Conservation (phyloP, 2,888 invertebrate species). For the Cryptus armator region DNA sequence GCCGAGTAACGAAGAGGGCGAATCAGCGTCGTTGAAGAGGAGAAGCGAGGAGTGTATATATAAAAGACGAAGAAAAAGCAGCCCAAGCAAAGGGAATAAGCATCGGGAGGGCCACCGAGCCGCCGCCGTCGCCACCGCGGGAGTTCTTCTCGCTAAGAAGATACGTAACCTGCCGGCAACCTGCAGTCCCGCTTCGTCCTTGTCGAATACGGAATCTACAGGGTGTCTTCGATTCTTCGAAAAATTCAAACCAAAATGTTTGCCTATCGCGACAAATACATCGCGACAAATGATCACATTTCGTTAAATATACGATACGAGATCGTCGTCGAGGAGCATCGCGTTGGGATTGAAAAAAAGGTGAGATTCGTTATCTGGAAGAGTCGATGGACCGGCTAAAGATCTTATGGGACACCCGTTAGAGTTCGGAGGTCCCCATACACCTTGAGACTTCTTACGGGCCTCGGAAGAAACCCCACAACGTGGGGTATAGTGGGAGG, state of each 20-base stretch:
- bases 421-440: constrained; percentile 60
- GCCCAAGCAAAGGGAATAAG: constrained; percentile 66
- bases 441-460: constrained; percentile 71
- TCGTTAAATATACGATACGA: not conserved
- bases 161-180: constrained; percentile 71
- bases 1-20: constrained; percentile 23
- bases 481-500: constrained; percentile 73
- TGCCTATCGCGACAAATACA: not conserved
- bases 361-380: not conserved
- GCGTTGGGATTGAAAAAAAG: not conserved
- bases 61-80: constrained; percentile 54
- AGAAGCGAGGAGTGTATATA: constrained; percentile 50
- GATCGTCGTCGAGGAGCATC: not conserved
- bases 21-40: constrained; percentile 32
- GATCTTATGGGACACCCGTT: constrained; percentile 58
- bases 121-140: constrained; percentile 70
- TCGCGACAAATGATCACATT: not conserved
- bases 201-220: constrained; percentile 65
- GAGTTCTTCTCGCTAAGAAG: constrained; percentile 69
- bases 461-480: constrained; percentile 70
- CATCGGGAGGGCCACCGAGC: constrained; percentile 64
- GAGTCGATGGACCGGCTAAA: not conserved
- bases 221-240: constrained; percentile 55
- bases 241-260: not conserved
- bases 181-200: constrained; percentile 70